Percentiles rank a stretch among this genome's conserved stretches.
phyloP scores from a whole-genome alignment of 2,888 invertebrate species.

The Formica aserva region DNA sequence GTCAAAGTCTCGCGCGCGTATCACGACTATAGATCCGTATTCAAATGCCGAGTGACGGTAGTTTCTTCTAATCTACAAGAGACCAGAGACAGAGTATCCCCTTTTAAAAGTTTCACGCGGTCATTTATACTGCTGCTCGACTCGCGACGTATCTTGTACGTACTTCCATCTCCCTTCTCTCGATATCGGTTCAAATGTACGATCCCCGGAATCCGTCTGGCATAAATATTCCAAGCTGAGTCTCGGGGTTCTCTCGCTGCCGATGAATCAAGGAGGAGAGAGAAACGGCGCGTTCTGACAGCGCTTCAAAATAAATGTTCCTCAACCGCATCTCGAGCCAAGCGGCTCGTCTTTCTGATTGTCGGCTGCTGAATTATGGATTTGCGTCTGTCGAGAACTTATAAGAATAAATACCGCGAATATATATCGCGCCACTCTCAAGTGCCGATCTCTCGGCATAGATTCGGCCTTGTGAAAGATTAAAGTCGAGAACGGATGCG shows the following conservation, averaged over 20 bases:
- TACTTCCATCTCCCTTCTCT: background rate
- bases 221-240: slow-evolving; percentile 50
- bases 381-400: slow-evolving; percentile 49
- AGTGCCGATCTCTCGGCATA: slow-evolving; percentile 17
- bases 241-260: slow-evolving; percentile 17
- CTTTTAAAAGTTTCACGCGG: slow-evolving; percentile 50
- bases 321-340: slow-evolving; percentile 34
- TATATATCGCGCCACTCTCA: slow-evolving; percentile 17
- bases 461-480: slow-evolving; percentile 40
- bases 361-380: slow-evolving; percentile 54
- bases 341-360: slow-evolving; percentile 39
- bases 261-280: slow-evolving; percentile 35
- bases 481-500: slow-evolving; percentile 29
- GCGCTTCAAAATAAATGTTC: slow-evolving; percentile 54
- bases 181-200: slow-evolving; percentile 40
- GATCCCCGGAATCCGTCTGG: slow-evolving; percentile 37
- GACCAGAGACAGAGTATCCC: background rate
- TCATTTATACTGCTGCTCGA: slow-evolving; percentile 46
- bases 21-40: slow-evolving; percentile 28
- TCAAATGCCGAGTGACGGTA: slow-evolving; percentile 18
- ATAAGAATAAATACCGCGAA: slow-evolving; percentile 50
- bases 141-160: slow-evolving; percentile 49
- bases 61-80: slow-evolving; percentile 44
- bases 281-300: slow-evolving; percentile 35
- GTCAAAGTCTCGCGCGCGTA: slow-evolving; percentile 9